Base-by-base conservation (phyloP, 2,113 vertebrate genomes). In the Carassius gibelio region DNA sequence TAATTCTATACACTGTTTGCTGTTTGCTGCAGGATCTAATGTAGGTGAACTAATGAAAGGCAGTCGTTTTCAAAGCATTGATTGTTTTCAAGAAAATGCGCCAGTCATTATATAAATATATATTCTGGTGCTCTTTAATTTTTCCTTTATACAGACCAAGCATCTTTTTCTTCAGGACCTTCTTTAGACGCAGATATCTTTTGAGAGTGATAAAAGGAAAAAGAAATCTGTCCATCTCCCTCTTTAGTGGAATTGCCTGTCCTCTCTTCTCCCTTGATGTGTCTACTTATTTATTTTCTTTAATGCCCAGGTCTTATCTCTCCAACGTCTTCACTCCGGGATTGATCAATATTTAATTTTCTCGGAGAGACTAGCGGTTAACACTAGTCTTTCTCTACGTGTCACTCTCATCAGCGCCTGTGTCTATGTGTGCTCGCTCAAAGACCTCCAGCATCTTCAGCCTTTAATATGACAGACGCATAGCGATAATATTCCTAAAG, bases 341-440 rank as follows among this genome's bases (percentile, higher is more conserved):
- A 94, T 94, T 94, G 95, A 96, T 97, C 96, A 96, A 96, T 96
- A 96, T 96, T 97, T 97, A 95, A 97, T 97, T 98, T 97, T 96
- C 96, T 96, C 93, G 85, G 88, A 52, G 93, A 94, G 92, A 89
- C 72, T 59, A 84, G 78, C 45, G 79, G 78, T 82, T 75, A 81
- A 78, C 84, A 86, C 84, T 75, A 81, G 85, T 69, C 69, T 45
- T 45, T 57, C 57, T 84, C 36, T 55, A 8, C 83, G 55, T 72
- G 48, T 84, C 77, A 0, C 55, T 75, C 87, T 90, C 85, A 87
- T 87, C 77, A 82, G 82, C 15, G 61, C 66, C 75, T 11, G 81
- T 85, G 36, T 88, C 89, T 72, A n/a, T 75, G 85, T 79, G 64
- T 26, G 38, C 21, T 48, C 42, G 62, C 30, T 80, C 59, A 45